phyloP scores from a whole-genome alignment of 1,140 invertebrate genomes.

The Copidosoma floridanum region DNA sequence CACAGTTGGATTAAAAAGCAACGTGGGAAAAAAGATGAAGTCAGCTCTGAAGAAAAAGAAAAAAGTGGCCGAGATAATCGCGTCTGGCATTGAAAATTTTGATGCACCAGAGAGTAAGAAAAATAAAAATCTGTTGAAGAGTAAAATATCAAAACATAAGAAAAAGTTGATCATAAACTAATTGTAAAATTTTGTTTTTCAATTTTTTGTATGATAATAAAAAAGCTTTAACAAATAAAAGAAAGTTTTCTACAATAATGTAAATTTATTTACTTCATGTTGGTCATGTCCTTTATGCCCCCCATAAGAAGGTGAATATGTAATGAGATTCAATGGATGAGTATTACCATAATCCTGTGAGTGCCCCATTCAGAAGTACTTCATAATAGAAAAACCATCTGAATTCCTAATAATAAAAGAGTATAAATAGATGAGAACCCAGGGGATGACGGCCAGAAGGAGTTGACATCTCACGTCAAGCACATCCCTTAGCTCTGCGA shows the following conservation, averaged over 20 bases:
- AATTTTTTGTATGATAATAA: constrained; percentile 1
- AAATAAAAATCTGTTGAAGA: too few species aligned
- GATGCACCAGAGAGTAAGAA: not conserved
- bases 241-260: constrained; percentile 19
- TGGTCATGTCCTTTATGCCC: constrained; percentile 23
- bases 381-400: constrained; percentile 16
- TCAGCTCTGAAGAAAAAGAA: not conserved
- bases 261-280: constrained; percentile 14
- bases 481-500: constrained; percentile 1
- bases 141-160: constrained; percentile 9
- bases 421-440: constrained; percentile 40
- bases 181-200: constrained; percentile 4
- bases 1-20: too few species aligned
- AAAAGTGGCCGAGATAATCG: not conserved
- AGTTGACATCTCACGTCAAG: constrained; percentile 14
- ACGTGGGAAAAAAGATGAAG: not conserved
- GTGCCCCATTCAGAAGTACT: constrained; percentile 38
- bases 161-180: constrained; percentile 5
- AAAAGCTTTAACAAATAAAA: not conserved
- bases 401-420: constrained; percentile 37
- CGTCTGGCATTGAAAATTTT: not conserved
- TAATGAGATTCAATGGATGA: constrained; percentile 30
- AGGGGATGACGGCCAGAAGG: constrained; percentile 30
- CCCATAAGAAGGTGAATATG: constrained; percentile 26
- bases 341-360: constrained; percentile 47